Conservation (phyloP, 2,888 invertebrate species). For the Tetragonula carbonaria region DNA sequence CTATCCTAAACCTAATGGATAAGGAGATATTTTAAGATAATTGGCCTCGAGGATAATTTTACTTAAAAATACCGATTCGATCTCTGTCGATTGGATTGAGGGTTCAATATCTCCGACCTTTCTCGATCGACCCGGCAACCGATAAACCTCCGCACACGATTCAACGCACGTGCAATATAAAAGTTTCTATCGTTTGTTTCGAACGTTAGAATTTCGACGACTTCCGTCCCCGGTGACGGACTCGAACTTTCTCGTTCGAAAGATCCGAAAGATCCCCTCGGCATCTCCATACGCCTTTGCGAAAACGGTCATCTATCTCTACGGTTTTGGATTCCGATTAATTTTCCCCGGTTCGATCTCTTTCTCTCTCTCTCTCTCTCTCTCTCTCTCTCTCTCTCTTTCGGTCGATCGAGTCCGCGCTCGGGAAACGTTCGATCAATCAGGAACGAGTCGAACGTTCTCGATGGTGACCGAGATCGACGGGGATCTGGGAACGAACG, state of each 20-base stretch:
- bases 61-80: no score
- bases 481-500: not conserved
- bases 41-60: no score
- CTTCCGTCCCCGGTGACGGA: no score
- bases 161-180: fast-evolving
- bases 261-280: no score
- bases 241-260: no score
- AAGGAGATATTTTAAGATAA: no score
- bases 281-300: not conserved
- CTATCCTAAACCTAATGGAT: no score
- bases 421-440: conserved; percentile 9
- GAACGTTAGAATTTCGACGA: not conserved
- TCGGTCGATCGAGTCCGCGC: conserved; percentile 13
- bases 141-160: not conserved
- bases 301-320: not conserved
- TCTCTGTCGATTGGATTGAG: no score
- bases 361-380: no score
- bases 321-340: conserved; percentile 7
- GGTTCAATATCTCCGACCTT: no score
- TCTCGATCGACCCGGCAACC: not conserved
- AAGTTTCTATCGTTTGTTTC: conserved; percentile 1
- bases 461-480: not conserved
- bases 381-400: no score
- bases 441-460: not conserved
- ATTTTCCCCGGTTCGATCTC: conserved; percentile 7